phyloP scores from a whole-genome alignment of 2,113 vertebrate species.

The Chloroceryle aenea region DNA sequence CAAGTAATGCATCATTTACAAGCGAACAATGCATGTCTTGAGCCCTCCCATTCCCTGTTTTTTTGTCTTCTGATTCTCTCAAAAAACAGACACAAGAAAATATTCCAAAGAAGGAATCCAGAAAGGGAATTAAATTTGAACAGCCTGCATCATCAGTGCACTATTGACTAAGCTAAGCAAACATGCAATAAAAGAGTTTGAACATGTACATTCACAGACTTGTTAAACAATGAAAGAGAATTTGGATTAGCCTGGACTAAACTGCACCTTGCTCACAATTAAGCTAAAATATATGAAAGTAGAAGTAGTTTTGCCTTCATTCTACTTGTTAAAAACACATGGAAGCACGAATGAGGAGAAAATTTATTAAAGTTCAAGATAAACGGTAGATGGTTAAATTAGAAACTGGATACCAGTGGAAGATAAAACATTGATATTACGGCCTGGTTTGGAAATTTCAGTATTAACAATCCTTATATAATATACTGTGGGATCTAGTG shows the following conservation, averaged over 20 bases:
- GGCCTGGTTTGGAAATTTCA: background rate
- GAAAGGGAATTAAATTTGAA: conserved; percentile 11
- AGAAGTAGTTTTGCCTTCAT: background rate
- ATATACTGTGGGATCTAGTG: background rate
- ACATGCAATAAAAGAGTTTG: background rate
- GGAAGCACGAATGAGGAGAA: background rate
- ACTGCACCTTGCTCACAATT: background rate
- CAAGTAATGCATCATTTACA: background rate
- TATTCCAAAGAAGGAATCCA: conserved; percentile 10
- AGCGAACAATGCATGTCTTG: background rate
- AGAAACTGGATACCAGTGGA: background rate
- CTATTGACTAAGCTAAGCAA: background rate
- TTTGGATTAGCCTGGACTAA: background rate
- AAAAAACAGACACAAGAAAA: conserved; percentile 19
- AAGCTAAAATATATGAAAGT: background rate
- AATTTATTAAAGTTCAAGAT: background rate
- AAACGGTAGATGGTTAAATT: background rate
- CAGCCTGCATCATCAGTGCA: background rate
- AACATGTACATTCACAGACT: background rate
- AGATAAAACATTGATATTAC: background rate
- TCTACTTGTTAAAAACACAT: background rate
- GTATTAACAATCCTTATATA: background rate
- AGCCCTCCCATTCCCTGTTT: background rate
- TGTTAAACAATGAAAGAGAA: background rate
- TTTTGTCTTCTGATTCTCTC: conserved; percentile 28